Conservation (phyloP, 2,113 vertebrate genomes). For the Equus quagga region DNA sequence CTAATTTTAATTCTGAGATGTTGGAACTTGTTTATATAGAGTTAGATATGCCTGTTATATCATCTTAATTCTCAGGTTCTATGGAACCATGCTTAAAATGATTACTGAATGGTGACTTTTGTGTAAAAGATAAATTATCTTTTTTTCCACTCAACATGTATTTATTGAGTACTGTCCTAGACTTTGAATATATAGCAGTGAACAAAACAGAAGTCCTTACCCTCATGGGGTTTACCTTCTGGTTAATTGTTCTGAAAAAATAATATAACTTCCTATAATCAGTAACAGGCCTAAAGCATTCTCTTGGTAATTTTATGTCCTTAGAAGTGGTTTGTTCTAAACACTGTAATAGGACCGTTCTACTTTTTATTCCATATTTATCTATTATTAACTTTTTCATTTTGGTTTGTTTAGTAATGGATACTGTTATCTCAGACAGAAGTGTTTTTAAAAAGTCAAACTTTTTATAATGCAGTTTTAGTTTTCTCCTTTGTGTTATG, state of each 20-base stretch:
- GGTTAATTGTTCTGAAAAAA: slow-evolving; percentile 27
- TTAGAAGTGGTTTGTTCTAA: slow-evolving; percentile 16
- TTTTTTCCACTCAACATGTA: background rate
- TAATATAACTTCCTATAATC: background rate
- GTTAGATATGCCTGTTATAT: background rate
- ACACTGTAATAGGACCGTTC: background rate
- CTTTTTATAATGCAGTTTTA: slow-evolving; percentile 4
- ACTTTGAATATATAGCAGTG: background rate
- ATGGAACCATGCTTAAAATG: slow-evolving; percentile 2
- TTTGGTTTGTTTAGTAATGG: slow-evolving; percentile 26
- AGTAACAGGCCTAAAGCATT: background rate
- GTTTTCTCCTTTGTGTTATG: background rate
- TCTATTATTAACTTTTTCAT: background rate
- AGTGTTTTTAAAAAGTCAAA: slow-evolving; percentile 23
- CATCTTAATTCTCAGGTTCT: slow-evolving; percentile 2
- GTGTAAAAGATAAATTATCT: slow-evolving; percentile 36
- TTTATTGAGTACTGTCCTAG: slow-evolving; percentile 32
- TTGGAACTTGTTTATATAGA: background rate
- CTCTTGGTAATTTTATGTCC: slow-evolving; percentile 47
- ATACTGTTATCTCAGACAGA: background rate
- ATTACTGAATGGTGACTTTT: background rate
- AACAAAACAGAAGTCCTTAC: slow-evolving; percentile 49
- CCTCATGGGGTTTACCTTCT: background rate
- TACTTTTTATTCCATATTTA: background rate
- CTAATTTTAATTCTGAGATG: background rate